Percentiles rank a stretch among this genome's conserved stretches.
These are phyloP conservation scores for Cheilosia soror DNA, from an alignment of 2,888 invertebrate genomes.

Conservation along the genomic window DNA sequence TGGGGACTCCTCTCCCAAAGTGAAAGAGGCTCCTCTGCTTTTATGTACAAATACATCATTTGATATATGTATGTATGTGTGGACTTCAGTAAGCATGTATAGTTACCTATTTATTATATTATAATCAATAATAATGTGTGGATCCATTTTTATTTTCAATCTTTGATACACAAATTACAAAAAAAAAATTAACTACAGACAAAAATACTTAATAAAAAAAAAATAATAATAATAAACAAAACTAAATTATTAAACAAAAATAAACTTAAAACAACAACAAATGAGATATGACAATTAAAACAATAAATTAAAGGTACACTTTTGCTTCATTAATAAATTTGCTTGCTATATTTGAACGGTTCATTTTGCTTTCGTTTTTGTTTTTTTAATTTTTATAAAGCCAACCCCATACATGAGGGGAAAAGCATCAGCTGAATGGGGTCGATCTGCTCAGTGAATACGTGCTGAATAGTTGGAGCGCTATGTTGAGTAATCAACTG, in stretches of 20 bases:
- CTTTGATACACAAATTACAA: constrained; percentile 17
- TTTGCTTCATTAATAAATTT: constrained; percentile 19
- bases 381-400: not conserved
- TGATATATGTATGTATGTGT: constrained; percentile 17
- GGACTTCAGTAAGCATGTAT: constrained; percentile 19
- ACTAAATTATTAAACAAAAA: constrained; percentile 33
- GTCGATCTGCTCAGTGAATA: constrained; percentile 19
- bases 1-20: not conserved
- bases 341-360: constrained; percentile 12
- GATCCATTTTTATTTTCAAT: constrained; percentile 15
- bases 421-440: constrained; percentile 15
- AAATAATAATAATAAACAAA: constrained; percentile 32
- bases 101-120: constrained; percentile 19
- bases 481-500: too few relatives aligned
- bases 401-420: not conserved
- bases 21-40: not conserved
- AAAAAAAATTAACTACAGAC: constrained; percentile 54
- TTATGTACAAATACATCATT: constrained; percentile 54
- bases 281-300: constrained; percentile 19
- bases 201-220: constrained; percentile 37
- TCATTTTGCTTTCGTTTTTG: not conserved
- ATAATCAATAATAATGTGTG: not conserved
- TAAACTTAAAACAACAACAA: constrained; percentile 32
- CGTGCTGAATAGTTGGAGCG: constrained; percentile 11
- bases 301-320: constrained; percentile 64